Evolutionary conservation across 2,888 invertebrate genomes (phyloP).

Genomic region (Caenorhabditis sp.): DNA sequence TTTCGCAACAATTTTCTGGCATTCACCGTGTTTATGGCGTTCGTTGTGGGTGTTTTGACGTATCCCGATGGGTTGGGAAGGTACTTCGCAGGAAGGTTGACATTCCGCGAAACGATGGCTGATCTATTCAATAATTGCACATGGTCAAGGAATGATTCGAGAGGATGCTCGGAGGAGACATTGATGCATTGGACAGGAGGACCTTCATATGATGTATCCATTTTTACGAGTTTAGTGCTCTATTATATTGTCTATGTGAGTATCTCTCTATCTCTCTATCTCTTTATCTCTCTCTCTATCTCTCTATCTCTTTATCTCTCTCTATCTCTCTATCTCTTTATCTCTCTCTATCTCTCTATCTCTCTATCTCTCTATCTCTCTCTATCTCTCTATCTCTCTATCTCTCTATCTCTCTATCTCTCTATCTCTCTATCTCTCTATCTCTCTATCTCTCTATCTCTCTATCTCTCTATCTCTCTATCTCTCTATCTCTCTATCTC

Average conservation of each 20-base stretch:
- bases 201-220: slow-evolving; percentile 44
- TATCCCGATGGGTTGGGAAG: slow-evolving; percentile 91
- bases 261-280: too few species aligned
- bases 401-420: too few species aligned
- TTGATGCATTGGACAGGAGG: slow-evolving; percentile 58
- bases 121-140: slow-evolving; percentile 60
- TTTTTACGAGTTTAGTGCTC: slow-evolving; percentile 48
- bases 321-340: too few species aligned
- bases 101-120: slow-evolving; percentile 58
- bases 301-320: too few species aligned
- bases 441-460: too few species aligned
- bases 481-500: too few species aligned
- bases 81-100: slow-evolving; percentile 76
- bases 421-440: too few species aligned
- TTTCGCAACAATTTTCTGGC: slow-evolving; percentile 55
- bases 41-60: slow-evolving; percentile 75
- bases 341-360: too few species aligned
- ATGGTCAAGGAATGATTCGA: slow-evolving; percentile 48
- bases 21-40: slow-evolving; percentile 55
- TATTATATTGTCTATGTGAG: slow-evolving; percentile 54
- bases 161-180: slow-evolving; percentile 43
- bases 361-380: too few species aligned
- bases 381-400: too few species aligned
- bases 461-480: too few species aligned
- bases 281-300: too few species aligned